Conservation (phyloP, 2,888 invertebrate genomes). For the Drosophila eohydei region DNA sequence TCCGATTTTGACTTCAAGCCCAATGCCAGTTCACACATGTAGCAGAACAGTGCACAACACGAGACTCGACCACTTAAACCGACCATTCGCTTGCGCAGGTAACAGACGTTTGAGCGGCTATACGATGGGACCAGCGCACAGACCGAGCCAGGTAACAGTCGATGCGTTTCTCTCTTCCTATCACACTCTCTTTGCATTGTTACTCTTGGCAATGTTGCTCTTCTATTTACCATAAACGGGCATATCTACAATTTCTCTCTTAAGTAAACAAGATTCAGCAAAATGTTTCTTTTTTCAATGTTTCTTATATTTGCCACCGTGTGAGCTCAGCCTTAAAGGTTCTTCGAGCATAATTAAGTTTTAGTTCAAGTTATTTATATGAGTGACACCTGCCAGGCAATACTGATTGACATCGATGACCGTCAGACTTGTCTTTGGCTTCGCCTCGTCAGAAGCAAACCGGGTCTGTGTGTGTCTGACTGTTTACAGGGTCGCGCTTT, state of each 20-base stretch:
- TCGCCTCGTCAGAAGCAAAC: conserved; percentile 26
- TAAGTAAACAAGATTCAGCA: neutral
- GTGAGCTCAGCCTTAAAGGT: conserved; percentile 42
- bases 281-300: neutral
- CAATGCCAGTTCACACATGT: conserved; percentile 38
- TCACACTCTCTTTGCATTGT: conserved; percentile 2
- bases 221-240: conserved; percentile 7
- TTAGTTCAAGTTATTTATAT: conserved; percentile 21
- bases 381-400: conserved; percentile 23
- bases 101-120: conserved; percentile 55
- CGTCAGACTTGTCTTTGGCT: conserved; percentile 26
- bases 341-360: conserved; percentile 34
- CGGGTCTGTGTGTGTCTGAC: conserved; percentile 2
- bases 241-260: conserved; percentile 14
- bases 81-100: conserved; percentile 68
- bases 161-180: conserved; percentile 1
- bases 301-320: conserved; percentile 12
- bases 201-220: conserved; percentile 26
- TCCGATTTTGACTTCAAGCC: conserved; percentile 22
- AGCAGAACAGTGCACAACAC: conserved; percentile 15
- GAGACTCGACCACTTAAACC: conserved; percentile 45
- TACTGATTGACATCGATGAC: conserved; percentile 45
- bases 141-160: conserved; percentile 30
- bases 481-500: conserved; percentile 50
- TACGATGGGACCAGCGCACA: conserved; percentile 9